Conservation (phyloP, 2,797 vertebrate genomes). For the Morelia viridis region DNA sequence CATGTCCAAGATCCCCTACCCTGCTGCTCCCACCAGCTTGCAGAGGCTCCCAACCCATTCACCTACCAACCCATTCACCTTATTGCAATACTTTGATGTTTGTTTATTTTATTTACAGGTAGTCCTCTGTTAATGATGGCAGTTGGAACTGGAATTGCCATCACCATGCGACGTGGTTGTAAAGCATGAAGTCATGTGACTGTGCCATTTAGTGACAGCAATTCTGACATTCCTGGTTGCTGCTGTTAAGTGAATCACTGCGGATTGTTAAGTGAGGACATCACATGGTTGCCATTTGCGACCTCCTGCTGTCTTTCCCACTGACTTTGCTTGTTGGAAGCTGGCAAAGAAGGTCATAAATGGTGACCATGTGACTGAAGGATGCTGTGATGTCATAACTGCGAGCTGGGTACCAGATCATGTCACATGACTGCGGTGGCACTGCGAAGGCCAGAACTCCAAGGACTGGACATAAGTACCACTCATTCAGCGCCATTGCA, state of each 20-base stretch:
- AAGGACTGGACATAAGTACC: background rate
- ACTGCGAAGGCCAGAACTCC: background rate
- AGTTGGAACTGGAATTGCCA: background rate
- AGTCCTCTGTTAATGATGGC: background rate
- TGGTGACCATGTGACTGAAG: background rate
- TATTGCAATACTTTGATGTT: background rate
- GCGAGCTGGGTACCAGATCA: background rate
- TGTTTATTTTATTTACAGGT: background rate
- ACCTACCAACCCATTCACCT: too few relatives aligned
- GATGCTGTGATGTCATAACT: background rate
- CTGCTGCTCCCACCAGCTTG: too few relatives aligned
- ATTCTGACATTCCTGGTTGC: background rate
- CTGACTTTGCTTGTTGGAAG: background rate
- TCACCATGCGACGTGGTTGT: background rate
- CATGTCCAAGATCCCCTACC: too few relatives aligned
- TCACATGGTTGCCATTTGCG: background rate
- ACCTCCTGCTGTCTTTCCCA: background rate
- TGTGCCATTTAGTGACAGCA: background rate
- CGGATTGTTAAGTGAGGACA: background rate
- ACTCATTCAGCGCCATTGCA: background rate
- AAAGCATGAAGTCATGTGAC: background rate
- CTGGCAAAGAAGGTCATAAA: background rate
- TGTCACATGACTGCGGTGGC: background rate
- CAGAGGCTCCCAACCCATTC: too few relatives aligned
- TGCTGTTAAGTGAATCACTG: background rate